These are phyloP conservation scores for Danaus chrysippus DNA, from an alignment of 2,888 invertebrate genomes.

Conservation along the genomic window DNA sequence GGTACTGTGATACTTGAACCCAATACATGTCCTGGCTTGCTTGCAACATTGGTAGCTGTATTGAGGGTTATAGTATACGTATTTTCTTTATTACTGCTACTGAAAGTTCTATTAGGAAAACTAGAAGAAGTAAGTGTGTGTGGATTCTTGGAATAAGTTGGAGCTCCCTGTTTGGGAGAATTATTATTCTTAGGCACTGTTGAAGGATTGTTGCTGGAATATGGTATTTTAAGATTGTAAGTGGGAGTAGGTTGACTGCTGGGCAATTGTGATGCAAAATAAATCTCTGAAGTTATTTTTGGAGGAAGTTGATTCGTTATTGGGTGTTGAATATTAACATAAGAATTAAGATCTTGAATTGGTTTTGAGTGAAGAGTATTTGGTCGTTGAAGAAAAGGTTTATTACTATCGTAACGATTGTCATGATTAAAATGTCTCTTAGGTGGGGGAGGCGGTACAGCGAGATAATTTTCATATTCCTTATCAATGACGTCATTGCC, in stretches of 20 bases:
- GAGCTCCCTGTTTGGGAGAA: conserved; percentile 9
- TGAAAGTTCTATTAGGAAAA: conserved; percentile 47
- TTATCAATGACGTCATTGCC: conserved; percentile 64
- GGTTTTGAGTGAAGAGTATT: conserved; percentile 62
- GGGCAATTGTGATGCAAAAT: conserved; percentile 68
- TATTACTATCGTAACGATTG: conserved; percentile 52
- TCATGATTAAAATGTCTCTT: conserved; percentile 57
- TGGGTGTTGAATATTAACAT: conserved; percentile 69
- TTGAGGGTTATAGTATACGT: conserved; percentile 63
- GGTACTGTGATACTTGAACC: conserved; percentile 65
- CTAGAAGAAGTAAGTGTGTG: conserved; percentile 44
- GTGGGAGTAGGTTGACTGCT: conserved; percentile 60
- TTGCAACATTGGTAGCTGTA: conserved; percentile 62
- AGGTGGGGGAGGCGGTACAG: conserved; percentile 70
- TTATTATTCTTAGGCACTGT: conserved; percentile 22
- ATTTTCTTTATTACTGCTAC: conserved; percentile 49
- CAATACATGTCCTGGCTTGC: conserved; percentile 51
- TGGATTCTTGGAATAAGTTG: conserved; percentile 34
- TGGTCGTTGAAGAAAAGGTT: conserved; percentile 60
- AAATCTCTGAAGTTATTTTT: conserved; percentile 74
- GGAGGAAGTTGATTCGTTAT: conserved; percentile 59
- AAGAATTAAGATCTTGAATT: conserved; percentile 70
- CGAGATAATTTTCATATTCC: conserved; percentile 71
- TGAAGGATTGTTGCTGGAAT: conserved; percentile 39
- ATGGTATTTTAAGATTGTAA: conserved; percentile 65